phyloP scores from a whole-genome alignment of 2,113 vertebrate species.

The Gavia stellata region DNA sequence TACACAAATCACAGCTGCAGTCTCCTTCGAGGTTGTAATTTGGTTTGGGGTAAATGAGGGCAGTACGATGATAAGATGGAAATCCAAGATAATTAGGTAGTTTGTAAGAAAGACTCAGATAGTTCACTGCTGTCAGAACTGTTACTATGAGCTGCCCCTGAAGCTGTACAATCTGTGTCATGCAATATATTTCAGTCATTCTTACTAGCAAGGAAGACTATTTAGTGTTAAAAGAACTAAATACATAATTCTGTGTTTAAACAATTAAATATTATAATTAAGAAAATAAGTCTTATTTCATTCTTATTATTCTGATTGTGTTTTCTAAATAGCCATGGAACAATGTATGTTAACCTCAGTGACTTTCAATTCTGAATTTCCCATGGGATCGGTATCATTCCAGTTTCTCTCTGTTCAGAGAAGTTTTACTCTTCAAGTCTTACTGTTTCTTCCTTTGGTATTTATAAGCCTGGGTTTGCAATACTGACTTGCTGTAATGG shows the following conservation, averaged over 20 bases:
- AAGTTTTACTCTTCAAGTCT: not conserved
- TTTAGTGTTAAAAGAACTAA: not conserved
- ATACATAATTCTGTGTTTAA: not conserved
- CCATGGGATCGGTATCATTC: not conserved
- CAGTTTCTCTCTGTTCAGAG: not conserved
- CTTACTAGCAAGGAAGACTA: not conserved
- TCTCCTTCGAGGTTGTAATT: conserved; percentile 47
- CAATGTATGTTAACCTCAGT: not conserved
- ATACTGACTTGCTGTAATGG: not conserved
- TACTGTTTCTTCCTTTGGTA: not conserved
- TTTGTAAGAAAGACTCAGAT: not conserved
- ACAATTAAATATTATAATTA: not conserved
- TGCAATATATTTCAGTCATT: not conserved
- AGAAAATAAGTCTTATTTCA: not conserved
- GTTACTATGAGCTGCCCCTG: not conserved
- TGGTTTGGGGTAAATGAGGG: conserved; percentile 37
- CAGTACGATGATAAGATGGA: not conserved
- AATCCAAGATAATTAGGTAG: not conserved
- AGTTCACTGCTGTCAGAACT: not conserved
- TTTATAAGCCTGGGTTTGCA: not conserved
- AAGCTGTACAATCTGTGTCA: not conserved
- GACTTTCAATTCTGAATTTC: not conserved
- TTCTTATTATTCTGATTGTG: not conserved
- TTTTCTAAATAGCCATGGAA: not conserved
- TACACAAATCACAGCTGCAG: conserved; percentile 16